A percentile compares a stretch with the other conserved stretches of the same genome.
These are phyloP conservation scores for Rhopalosiphum maidis DNA, from an alignment of 1,140 invertebrate genomes.

Conservation along the genomic window DNA sequence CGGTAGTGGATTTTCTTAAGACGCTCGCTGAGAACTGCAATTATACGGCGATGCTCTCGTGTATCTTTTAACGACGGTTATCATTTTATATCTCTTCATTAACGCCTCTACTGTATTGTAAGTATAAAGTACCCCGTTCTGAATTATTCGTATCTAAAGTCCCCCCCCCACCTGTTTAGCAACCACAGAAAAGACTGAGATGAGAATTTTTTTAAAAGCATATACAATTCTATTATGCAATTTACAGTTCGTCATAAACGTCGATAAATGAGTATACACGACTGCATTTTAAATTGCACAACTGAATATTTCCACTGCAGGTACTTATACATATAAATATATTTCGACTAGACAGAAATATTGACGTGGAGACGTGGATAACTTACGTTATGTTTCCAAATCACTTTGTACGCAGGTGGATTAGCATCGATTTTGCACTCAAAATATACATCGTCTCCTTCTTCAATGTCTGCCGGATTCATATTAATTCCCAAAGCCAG, in stretches of 20 bases:
- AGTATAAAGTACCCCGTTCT: not conserved
- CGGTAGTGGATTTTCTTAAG: slow-evolving; percentile 22
- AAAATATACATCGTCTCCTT: slow-evolving; percentile 90
- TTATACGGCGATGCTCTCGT: not conserved
- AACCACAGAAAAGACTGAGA: not conserved
- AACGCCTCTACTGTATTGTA: not conserved
- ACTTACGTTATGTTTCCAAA: slow-evolving; percentile 93
- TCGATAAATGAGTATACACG: not conserved
- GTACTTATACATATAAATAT: not conserved
- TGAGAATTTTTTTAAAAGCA: not conserved
- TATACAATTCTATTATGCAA: not conserved
- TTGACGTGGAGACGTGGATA: not conserved
- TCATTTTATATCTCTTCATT: slow-evolving; percentile 42
- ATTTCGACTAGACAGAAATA: not conserved
- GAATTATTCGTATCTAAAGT: not conserved
- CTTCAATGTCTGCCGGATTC: slow-evolving; percentile 86
- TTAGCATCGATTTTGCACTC: slow-evolving; percentile 87
- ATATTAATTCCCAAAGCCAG: slow-evolving; percentile 81
- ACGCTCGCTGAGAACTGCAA: not conserved
- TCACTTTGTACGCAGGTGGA: slow-evolving; percentile 84
- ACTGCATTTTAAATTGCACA: not conserved
- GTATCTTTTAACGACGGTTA: not conserved
- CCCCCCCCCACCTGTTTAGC: not conserved
- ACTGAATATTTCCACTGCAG: not conserved
- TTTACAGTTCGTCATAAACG: not conserved